Evolutionary conservation across 1,140 invertebrate genomes (phyloP), one percentile per base, ranked within the genome.

Genomic region (Asobara japonica): DNA sequence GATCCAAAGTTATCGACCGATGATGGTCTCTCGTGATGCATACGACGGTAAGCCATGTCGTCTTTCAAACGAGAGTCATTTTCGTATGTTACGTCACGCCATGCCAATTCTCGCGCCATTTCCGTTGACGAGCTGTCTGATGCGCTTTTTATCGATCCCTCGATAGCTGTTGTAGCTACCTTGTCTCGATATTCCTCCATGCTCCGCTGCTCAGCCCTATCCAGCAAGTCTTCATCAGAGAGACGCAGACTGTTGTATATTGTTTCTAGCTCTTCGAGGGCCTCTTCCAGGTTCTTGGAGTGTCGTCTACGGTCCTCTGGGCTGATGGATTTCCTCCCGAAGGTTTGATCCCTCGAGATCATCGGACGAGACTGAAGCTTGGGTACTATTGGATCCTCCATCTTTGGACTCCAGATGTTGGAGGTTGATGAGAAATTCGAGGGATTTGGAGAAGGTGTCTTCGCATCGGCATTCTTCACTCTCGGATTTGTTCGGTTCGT

Each of bases 221-320:
- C 94, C 18, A 95, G 79, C 16, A 95, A 85, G 83, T 95, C 94
- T 77, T 95, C 94, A 80, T 96, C 95, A 1, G 91, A 93, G 16
- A 96, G 86, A 13, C 92, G 90, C 20, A 96, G 86, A 75, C 93
- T 95, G 76, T 95, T 94, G 84, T 96, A 97, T 80, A 97, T 96
- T 13, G 93, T 92, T 87, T 97, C 96, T 30, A 97, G 83, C 84
- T 97, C 96, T 76, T 92, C 92, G 6, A 97, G 86, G 48, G 95
- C 95, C 77, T 96, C 94, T 82, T 96, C 95, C 27, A 96, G 88
- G 84, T 95, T 96, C 18, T 90, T 91, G 0, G 93, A 93, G 78
- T 91, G 91, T 75, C 89, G 87, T 71, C 87, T 86, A 73, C 56
- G 41, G 13, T 87, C 80, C 64, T 41, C 25, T 36, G 2, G 33